A percentile compares a stretch with the other conserved stretches of the same genome.
Conservation (phyloP, 2,113 vertebrate species). For the Clarias macrocephalus region DNA sequence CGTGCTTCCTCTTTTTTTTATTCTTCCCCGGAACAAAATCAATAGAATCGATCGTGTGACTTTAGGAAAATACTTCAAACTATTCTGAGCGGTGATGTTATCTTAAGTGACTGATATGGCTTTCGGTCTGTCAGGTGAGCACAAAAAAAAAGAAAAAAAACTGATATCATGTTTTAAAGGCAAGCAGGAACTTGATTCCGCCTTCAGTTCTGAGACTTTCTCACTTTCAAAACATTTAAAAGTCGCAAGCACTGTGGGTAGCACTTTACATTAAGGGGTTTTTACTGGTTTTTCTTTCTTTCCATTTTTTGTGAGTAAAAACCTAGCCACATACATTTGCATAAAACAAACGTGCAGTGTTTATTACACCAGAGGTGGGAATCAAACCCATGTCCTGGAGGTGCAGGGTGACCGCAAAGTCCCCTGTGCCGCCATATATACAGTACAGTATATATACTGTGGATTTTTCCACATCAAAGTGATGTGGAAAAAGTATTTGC, state of each 20-base stretch:
- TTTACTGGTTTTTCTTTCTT: not conserved
- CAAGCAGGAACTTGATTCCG: constrained; percentile 39
- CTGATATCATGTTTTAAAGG: not conserved
- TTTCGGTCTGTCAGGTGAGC: not conserved
- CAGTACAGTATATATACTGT: too few relatives aligned
- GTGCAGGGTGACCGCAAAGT: too few relatives aligned
- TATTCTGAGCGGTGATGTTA: not conserved
- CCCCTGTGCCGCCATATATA: too few relatives aligned
- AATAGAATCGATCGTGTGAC: not conserved
- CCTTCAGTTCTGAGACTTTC: constrained; percentile 36
- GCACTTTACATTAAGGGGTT: too few relatives aligned
- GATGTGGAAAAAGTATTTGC: too few relatives aligned
- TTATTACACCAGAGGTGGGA: too few relatives aligned
- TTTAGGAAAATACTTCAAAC: not conserved
- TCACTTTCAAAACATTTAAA: not conserved
- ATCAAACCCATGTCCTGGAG: too few relatives aligned
- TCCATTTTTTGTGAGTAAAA: not conserved
- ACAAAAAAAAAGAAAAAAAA: not conserved
- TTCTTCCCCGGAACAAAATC: not conserved
- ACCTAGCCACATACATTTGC: not conserved
- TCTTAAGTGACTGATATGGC: not conserved
- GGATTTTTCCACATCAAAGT: too few relatives aligned
- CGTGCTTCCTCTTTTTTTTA: not conserved
- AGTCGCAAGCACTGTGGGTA: too few relatives aligned
- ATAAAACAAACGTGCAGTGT: not conserved